phyloP scores from a whole-genome alignment of 2,797 vertebrate species.

The Prionace glauca region DNA sequence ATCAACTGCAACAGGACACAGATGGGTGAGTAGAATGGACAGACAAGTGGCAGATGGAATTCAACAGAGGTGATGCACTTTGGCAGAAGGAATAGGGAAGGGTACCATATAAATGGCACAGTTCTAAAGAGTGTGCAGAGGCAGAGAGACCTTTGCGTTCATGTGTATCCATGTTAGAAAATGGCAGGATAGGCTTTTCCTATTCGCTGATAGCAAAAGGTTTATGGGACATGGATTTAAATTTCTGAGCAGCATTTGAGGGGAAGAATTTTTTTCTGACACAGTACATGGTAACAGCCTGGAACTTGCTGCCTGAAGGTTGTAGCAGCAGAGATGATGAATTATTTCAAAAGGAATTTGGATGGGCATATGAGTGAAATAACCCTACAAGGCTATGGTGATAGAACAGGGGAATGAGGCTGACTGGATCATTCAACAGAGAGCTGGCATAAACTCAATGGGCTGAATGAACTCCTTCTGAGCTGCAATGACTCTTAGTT shows the following conservation, averaged over 20 bases:
- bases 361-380: not conserved
- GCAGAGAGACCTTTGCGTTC: not conserved
- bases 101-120: not conserved
- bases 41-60: not conserved
- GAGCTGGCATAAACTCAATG: not conserved
- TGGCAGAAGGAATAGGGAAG: not conserved
- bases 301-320: not conserved
- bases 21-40: not conserved
- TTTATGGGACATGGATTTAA: not conserved
- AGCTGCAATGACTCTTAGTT: not conserved
- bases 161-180: not conserved
- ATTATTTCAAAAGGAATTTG: too few relatives aligned
- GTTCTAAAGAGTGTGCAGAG: not conserved
- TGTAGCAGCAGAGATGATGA: too few relatives aligned
- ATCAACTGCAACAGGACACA: not conserved
- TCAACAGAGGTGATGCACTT: not conserved
- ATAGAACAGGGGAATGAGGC: not conserved
- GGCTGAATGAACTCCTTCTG: not conserved
- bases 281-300: not conserved
- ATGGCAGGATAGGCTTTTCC: not conserved
- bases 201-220: not conserved
- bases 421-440: too few relatives aligned
- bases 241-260: not conserved
- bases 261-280: not conserved
- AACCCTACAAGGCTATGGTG: not conserved